A percentile compares a stretch with the other conserved stretches of the same genome.
Evolutionary conservation across 2,113 vertebrate species (phyloP).

Genomic region (Asarcornis scutulata): DNA sequence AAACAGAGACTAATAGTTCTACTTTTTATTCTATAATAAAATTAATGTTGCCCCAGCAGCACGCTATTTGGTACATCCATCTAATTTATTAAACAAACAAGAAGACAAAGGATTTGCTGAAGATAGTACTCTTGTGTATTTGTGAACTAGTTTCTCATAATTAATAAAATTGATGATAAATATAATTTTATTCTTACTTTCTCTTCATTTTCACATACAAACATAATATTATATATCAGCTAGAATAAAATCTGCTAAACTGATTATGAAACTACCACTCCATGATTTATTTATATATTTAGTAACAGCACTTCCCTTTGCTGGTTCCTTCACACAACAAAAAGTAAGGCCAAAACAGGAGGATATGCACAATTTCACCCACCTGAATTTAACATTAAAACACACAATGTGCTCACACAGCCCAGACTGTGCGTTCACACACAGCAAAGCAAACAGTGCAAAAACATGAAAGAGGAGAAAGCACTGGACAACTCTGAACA

Average conservation of each 20-base stretch:
- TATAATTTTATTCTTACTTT: conserved; percentile 60
- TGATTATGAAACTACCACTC: conserved; percentile 23
- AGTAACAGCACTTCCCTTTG: conserved; percentile 30
- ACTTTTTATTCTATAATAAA: conserved; percentile 65
- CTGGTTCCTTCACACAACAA: neutral
- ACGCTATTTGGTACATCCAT: conserved; percentile 61
- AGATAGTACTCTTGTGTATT: conserved; percentile 55
- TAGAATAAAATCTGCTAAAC: conserved; percentile 34
- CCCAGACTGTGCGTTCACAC: neutral
- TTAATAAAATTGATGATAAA: conserved; percentile 66
- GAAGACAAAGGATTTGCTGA: conserved; percentile 63
- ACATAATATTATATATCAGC: conserved; percentile 14
- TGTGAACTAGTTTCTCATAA: conserved; percentile 55
- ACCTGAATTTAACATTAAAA: conserved; percentile 15
- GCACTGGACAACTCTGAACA: conserved; percentile 46
- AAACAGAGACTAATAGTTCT: conserved; percentile 64
- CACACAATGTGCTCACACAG: neutral
- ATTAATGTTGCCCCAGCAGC: conserved; percentile 71
- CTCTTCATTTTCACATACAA: neutral
- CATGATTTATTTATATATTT: conserved; percentile 33
- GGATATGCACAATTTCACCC: conserved; percentile 26
- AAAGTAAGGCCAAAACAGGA: neutral
- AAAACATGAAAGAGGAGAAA: conserved; percentile 44
- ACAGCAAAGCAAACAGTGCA: conserved; percentile 26
- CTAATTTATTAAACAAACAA: conserved; percentile 70